Evolutionary conservation across 2,797 vertebrate species (phyloP).

Genomic region (Crenuchus spilurus): DNA sequence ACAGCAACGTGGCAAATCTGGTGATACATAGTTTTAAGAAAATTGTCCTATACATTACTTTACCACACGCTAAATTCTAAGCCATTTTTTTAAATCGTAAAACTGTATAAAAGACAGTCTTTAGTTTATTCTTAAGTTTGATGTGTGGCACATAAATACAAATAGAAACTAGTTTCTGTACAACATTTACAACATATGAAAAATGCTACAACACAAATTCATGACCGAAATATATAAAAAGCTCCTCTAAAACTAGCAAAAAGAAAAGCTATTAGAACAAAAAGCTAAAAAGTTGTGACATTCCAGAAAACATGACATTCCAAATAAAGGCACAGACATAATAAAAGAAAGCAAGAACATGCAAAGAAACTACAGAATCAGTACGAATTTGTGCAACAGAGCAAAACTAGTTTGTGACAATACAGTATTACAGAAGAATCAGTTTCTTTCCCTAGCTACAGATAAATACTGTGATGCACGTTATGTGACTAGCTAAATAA

Average conservation of each 20-base stretch:
- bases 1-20: neutral
- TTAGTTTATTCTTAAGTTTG: conserved; percentile 62
- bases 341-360: conserved; percentile 23
- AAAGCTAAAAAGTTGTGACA: conserved; percentile 37
- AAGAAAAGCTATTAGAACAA: conserved; percentile 41
- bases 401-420: conserved; percentile 60
- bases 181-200: conserved; percentile 72
- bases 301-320: conserved; percentile 39
- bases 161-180: conserved; percentile 77
- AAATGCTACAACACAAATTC: conserved; percentile 47
- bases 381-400: conserved; percentile 65
- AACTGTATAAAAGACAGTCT: conserved; percentile 69
- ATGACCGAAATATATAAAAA: conserved; percentile 51
- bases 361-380: conserved; percentile 47
- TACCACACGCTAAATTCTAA: conserved; percentile 62
- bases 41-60: conserved; percentile 61
- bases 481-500: conserved; percentile 35
- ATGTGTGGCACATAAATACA: conserved; percentile 77
- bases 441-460: conserved; percentile 36
- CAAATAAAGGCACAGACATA: conserved; percentile 52
- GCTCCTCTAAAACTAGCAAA: conserved; percentile 31
- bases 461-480: conserved; percentile 42
- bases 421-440: conserved; percentile 49
- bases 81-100: conserved; percentile 60
- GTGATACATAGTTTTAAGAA: conserved; percentile 18